Evolutionary conservation across 2,888 invertebrate genomes (phyloP).

Genomic region (Phania funesta): DNA sequence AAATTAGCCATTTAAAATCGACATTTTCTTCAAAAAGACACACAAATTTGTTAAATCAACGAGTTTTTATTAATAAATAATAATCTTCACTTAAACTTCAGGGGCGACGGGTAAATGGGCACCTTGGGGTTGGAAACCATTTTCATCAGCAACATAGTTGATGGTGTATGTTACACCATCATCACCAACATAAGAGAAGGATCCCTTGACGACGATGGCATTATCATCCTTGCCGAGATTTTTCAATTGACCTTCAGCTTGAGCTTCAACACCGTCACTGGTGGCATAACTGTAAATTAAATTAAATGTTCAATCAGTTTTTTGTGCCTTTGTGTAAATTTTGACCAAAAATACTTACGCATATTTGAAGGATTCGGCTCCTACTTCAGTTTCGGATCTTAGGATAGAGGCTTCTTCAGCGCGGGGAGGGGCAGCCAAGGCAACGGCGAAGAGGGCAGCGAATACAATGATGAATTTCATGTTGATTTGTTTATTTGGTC

Average conservation of each 20-base stretch:
- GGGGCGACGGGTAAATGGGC: conserved; percentile 76
- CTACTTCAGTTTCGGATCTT: conserved; percentile 53
- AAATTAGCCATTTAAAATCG: background rate
- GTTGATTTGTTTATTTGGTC: conserved; percentile 33
- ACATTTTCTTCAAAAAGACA: too few species aligned
- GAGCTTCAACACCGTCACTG: conserved; percentile 70
- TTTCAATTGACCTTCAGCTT: conserved; percentile 66
- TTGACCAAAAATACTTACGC: conserved; percentile 80
- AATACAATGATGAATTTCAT: conserved; percentile 76
- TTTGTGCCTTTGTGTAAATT: background rate
- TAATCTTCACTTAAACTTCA: conserved; percentile 48
- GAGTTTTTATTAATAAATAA: conserved; percentile 50
- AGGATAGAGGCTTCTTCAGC: conserved; percentile 32
- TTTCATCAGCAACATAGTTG: conserved; percentile 71
- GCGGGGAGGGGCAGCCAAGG: conserved; percentile 66
- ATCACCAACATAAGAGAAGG: conserved; percentile 69
- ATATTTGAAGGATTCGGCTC: conserved; percentile 82
- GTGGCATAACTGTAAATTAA: conserved; percentile 67
- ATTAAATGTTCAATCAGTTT: too few species aligned
- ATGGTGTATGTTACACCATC: conserved; percentile 71
- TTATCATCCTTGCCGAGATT: conserved; percentile 62
- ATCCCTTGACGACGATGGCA: conserved; percentile 71
- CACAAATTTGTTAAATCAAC: background rate
- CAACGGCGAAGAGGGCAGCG: conserved; percentile 77
- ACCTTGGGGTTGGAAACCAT: conserved; percentile 69